Percentiles rank a stretch among this genome's conserved stretches.
Conservation (phyloP, 2,113 vertebrate species). For the Tachuris rubrigastra region DNA sequence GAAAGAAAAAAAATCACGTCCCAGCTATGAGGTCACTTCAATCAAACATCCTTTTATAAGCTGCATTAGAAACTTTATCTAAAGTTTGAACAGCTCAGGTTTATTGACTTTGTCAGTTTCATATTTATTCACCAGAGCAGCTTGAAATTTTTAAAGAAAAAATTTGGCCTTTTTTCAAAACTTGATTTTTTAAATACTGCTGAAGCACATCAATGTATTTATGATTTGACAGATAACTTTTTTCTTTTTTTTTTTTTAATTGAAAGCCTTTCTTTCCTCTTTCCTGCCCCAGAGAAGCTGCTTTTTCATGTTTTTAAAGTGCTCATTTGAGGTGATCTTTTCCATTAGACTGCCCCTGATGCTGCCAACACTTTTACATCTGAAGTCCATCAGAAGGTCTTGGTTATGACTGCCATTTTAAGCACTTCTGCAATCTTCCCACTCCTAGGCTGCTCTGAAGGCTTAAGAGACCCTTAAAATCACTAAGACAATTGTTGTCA, state of each 20-base stretch:
- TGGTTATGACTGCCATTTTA: background rate
- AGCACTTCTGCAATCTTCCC: background rate
- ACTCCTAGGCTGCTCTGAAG: background rate
- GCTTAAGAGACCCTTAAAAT: background rate
- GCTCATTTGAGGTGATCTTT: background rate
- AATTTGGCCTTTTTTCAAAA: background rate
- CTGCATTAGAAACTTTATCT: background rate
- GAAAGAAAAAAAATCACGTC: background rate
- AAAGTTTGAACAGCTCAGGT: background rate
- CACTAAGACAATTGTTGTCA: background rate
- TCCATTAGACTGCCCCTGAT: background rate
- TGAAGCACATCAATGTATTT: background rate
- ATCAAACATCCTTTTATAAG: background rate
- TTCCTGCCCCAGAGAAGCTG: background rate
- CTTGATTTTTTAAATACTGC: background rate
- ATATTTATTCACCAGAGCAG: background rate
- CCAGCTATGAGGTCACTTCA: background rate
- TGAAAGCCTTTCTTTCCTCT: background rate
- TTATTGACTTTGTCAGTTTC: background rate
- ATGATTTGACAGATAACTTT: background rate
- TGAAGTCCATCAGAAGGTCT: background rate
- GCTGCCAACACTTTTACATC: background rate
- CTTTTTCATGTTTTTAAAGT: background rate
- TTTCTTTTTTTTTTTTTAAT: background rate
- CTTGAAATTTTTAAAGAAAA: slow-evolving; percentile 4